Conservation (phyloP, 2,113 vertebrate genomes). For the Hiodon tergisus region DNA sequence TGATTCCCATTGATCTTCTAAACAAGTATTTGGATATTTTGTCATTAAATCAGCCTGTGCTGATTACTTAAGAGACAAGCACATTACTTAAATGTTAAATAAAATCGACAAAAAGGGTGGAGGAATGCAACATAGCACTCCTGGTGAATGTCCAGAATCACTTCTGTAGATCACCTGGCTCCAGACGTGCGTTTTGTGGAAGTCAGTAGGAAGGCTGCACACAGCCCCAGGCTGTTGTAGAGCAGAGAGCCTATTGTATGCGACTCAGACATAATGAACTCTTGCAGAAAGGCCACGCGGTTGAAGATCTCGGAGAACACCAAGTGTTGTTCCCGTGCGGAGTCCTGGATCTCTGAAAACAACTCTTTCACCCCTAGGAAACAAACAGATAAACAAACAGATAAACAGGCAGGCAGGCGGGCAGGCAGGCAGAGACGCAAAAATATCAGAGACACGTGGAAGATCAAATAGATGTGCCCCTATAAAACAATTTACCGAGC, state of each 20-base stretch:
- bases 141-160: neutral
- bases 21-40: no score
- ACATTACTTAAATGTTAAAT: no score
- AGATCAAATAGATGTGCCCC: neutral
- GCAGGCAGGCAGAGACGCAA: neutral
- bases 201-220: conserved; percentile 57
- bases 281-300: conserved; percentile 68
- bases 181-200: conserved; percentile 60
- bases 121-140: neutral
- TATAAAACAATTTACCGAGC: neutral
- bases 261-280: conserved; percentile 67
- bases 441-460: neutral
- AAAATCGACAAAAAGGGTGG: no score
- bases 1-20: neutral
- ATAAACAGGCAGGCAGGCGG: neutral
- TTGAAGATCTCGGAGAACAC: conserved; percentile 67
- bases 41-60: no score
- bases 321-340: conserved; percentile 63
- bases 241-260: conserved; percentile 63
- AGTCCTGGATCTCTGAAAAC: conserved; percentile 61
- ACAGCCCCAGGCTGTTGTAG: conserved; percentile 63
- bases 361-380: conserved; percentile 56
- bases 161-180: conserved; percentile 54
- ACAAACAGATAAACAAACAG: conserved; percentile 1
- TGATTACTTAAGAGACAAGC: no score